A percentile compares a stretch with the other conserved stretches of the same genome.
These are phyloP conservation scores for Siniperca chuatsi DNA, from an alignment of 2,113 vertebrate genomes.

Conservation along the genomic window DNA sequence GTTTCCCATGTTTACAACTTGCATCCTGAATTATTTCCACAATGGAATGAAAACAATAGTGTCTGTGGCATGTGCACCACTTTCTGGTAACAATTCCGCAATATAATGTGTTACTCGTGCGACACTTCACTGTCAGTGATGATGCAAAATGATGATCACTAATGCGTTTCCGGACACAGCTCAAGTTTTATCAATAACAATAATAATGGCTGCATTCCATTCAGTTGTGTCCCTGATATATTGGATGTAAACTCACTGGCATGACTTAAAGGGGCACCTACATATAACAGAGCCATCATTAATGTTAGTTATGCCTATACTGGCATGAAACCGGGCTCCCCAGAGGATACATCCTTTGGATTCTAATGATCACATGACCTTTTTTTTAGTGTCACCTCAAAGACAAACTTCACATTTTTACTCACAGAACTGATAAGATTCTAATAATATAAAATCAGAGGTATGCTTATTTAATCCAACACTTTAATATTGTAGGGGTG, in stretches of 20 bases:
- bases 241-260: background rate
- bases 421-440: background rate
- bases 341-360: background rate
- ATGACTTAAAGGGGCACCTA: background rate
- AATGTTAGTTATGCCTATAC: background rate
- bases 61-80: no score
- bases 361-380: background rate
- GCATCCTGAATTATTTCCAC: background rate
- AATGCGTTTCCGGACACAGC: background rate
- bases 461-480: background rate
- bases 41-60: background rate
- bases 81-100: no score
- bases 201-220: background rate
- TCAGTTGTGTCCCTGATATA: background rate
- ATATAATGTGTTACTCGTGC: no score
- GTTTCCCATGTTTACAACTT: background rate
- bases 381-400: background rate
- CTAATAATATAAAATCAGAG: background rate
- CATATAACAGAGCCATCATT: background rate
- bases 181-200: background rate
- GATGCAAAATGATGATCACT: no score
- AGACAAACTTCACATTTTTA: background rate
- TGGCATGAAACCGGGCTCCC: background rate
- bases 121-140: no score
- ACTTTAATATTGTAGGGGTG: background rate